Base-by-base conservation (phyloP, 1,140 invertebrate genomes). In the Ladona fulva region DNA sequence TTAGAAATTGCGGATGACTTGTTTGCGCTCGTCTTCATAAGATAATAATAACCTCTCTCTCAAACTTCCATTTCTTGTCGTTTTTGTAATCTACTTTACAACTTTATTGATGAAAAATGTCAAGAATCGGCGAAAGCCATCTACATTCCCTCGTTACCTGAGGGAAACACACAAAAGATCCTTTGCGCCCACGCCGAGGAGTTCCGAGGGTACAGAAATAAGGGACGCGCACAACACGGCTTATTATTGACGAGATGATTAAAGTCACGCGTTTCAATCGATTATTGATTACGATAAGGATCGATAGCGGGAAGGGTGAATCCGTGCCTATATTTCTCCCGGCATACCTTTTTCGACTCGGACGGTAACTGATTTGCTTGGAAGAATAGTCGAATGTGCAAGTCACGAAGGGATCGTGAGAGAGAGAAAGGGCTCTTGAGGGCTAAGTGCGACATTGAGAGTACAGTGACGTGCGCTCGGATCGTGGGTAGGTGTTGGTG, bases 251-350 rank as follows among this genome's bases (percentile, higher is more conserved):
- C 52, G 52, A 22, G 16, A 66, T 66, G 52, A 66, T 66, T 66
- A 66, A 66, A 66, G 52, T 66, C 52, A 66, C 52, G 52, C 14
- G n/a, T 22, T 22, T 66, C 52, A 66, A 66, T 66, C 16, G 52
- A 66, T 66, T 66, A 66, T 66, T 66, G 52, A 66, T 66, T 66
- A 12, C 52, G 52, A 66, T 66, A 66, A 66, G 52, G 52, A 66
- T 66, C 52, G n/a, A 52, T 10, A 52, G 44, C 44, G 44, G 19
- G 5, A 22, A 1, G 14, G 52, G 52, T 19, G 52, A 66, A 66
- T 66, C 29, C 29, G 29, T 37, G 29, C 3, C 29, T 8, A 37
- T 37, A 37, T 37, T 37, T 37, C 29, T 37, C 29, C 29, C n/a
- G n/a, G n/a, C n/a, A n/a, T n/a, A n/a, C n/a, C n/a, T n/a, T n/a